phyloP scores from a whole-genome alignment of 2,113 vertebrate genomes.

The Cacatua alba region DNA sequence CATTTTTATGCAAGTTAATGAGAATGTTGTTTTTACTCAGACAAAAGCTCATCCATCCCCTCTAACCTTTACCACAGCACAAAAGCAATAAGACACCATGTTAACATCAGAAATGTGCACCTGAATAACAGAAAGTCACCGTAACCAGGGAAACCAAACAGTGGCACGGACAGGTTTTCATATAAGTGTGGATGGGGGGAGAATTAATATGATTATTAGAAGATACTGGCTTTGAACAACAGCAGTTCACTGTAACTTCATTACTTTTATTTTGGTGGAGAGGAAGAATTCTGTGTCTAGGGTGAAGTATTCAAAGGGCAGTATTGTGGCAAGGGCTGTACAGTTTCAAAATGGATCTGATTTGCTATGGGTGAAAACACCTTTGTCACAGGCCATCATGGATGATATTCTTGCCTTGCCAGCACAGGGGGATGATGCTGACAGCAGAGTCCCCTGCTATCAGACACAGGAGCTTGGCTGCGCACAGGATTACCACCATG shows the following conservation, averaged over 20 bases:
- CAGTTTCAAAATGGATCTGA: neutral
- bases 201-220: neutral
- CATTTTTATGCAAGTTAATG: slow-evolving; percentile 34
- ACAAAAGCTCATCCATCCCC: slow-evolving; percentile 33
- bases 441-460: neutral
- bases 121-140: slow-evolving; percentile 66
- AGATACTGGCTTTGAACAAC: neutral
- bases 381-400: neutral
- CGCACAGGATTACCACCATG: neutral
- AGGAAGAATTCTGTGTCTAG: neutral
- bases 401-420: neutral
- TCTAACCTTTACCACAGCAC: slow-evolving; percentile 47
- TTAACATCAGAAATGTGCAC: slow-evolving; percentile 62
- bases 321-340: neutral
- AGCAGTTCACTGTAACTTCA: neutral
- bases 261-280: neutral
- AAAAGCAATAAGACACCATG: slow-evolving; percentile 45
- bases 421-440: fast-evolving
- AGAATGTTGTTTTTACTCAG: slow-evolving; percentile 8
- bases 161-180: slow-evolving; percentile 5
- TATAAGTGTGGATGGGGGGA: neutral
- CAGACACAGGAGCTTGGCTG: neutral
- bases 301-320: neutral
- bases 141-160: slow-evolving; percentile 77
- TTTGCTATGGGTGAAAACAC: neutral